Evolutionary conservation across 2,888 invertebrate genomes (phyloP), one percentile per base, ranked within the genome.

Genomic region (Patella caerulea): DNA sequence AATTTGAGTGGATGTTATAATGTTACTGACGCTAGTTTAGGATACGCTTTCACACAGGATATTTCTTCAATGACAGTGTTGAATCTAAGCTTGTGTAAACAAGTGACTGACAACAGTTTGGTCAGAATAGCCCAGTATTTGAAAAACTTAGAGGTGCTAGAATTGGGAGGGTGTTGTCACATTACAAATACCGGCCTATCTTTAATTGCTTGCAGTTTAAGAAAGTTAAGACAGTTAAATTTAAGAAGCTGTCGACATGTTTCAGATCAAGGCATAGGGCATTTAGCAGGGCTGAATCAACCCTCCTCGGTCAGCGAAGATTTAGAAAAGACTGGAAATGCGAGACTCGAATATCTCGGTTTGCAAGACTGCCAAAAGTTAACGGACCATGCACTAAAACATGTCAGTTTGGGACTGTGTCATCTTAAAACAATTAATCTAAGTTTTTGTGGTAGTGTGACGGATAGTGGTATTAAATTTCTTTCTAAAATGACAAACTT

Each of bases 331-430:
- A 84, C 88, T 53, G 92, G 92, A 45, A 90, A 95, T 84, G 94
- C 95, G 56, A 94, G 94, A 59, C 92, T 98, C 85, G 96, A 97
- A 92, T 94, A 96, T 91, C 93, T 98, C 75, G 96, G 96, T 34
- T 93, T 98, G 82, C 98, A 98, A 93, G 98, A 98, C 93, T 98
- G 98, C 93, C 98, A 98, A 93, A 94, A 97, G 89, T 93, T 98
- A 81, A 96, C 96, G 81, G 98, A 98, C 92, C 97, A 97, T 89
- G 96, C 97, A 12, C 93, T 98, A 83, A 95, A 95, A 87, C 95
- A 97, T 92, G 95, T 96, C 80, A 95, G 96, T 83, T 94, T 94
- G 82, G 97, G 97, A 84, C 94, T 98, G 88, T 82, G 84, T n/a
- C 94, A 94, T 82, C 94, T 98, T 76, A 95, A 95, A 92, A 95